These are phyloP conservation scores for Lydus trimaculatus DNA, from an alignment of 2,888 invertebrate species.

Conservation along the genomic window DNA sequence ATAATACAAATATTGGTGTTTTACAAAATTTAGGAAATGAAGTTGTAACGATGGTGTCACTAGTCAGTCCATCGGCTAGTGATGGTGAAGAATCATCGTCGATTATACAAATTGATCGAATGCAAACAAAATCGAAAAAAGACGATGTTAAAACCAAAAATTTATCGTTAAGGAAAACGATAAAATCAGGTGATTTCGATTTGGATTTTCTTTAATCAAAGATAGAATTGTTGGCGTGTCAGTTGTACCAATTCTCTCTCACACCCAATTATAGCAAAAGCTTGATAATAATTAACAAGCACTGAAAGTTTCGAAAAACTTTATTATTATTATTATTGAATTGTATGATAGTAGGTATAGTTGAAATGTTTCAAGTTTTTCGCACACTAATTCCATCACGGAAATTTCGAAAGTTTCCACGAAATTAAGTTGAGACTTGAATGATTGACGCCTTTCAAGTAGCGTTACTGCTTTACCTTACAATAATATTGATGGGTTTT, in stretches of 20 bases:
- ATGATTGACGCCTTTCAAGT: not conserved
- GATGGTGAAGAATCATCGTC: constrained; percentile 64
- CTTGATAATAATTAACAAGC: not conserved
- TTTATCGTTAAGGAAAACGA: constrained; percentile 54
- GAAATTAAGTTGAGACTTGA: constrained; percentile 9
- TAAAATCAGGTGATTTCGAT: constrained; percentile 54
- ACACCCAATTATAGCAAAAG: not conserved
- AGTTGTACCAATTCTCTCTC: not conserved
- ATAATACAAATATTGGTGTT: constrained; percentile 40
- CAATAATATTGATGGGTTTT: not conserved
- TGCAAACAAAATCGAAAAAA: constrained; percentile 22
- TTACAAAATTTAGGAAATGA: constrained; percentile 49
- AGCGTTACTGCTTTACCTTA: not conserved
- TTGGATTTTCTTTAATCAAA: not conserved
- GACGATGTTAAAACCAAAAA: constrained; percentile 40
- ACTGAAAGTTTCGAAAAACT: not conserved
- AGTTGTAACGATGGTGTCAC: constrained; percentile 72
- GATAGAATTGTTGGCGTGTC: not conserved
- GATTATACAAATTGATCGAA: not conserved
- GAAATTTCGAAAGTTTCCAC: constrained; percentile 31
- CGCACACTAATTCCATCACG: not conserved
- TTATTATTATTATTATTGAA: not conserved
- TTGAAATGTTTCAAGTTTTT: constrained; percentile 6
- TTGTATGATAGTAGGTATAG: too few relatives aligned
- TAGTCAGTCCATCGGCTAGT: constrained; percentile 71